Percentiles rank a stretch among this genome's conserved stretches.
phyloP scores from a whole-genome alignment of 2,888 invertebrate genomes.

The Drosophila koepferae region DNA sequence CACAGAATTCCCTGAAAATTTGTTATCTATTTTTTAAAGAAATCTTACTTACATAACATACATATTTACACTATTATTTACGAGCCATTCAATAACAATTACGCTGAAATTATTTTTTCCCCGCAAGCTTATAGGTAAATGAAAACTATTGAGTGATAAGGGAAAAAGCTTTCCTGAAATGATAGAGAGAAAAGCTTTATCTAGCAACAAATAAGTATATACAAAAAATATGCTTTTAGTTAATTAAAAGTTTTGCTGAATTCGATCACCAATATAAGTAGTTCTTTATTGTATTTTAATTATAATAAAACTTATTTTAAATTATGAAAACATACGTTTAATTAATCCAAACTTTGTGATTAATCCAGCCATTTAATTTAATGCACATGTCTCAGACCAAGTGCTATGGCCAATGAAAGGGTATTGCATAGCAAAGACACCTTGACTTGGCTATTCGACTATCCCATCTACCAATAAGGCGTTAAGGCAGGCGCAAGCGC shows the following conservation, averaged over 20 bases:
- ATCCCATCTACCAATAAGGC: constrained; percentile 57
- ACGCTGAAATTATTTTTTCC: background rate
- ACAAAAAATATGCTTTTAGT: background rate
- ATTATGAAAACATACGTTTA: too few species aligned
- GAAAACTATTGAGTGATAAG: background rate
- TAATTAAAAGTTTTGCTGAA: background rate
- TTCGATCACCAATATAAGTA: too few species aligned
- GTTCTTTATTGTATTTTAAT: too few species aligned
- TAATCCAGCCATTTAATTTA: background rate
- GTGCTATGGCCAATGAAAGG: constrained; percentile 16
- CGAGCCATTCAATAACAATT: background rate
- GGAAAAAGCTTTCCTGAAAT: background rate
- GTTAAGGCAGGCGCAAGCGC: constrained; percentile 71
- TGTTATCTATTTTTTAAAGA: background rate
- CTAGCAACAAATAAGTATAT: background rate
- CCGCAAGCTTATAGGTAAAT: background rate
- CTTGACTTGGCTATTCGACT: constrained; percentile 41
- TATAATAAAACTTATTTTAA: too few species aligned
- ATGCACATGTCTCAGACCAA: background rate
- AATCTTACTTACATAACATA: background rate
- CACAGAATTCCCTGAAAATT: background rate
- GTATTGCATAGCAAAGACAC: constrained; percentile 43
- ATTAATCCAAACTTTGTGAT: too few species aligned
- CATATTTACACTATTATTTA: background rate
- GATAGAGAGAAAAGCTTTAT: background rate